phyloP scores from a whole-genome alignment of 1,140 invertebrate species.

The Psilanteris sp. region DNA sequence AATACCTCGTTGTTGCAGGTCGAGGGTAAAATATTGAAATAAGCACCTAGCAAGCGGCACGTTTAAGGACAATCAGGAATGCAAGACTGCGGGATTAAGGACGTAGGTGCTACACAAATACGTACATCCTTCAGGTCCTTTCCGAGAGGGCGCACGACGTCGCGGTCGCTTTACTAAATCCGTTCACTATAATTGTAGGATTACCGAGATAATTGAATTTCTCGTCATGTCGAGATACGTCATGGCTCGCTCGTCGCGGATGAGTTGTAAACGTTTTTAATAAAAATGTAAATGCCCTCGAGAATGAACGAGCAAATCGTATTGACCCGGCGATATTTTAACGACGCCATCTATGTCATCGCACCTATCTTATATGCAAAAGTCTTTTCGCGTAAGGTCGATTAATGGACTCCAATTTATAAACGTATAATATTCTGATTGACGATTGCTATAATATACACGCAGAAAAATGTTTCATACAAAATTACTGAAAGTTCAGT shows the following conservation, averaged over 20 bases:
- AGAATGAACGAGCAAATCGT: slow-evolving; percentile 53
- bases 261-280: slow-evolving; percentile 71
- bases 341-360: slow-evolving; percentile 28
- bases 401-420: too few relatives aligned
- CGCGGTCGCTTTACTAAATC: slow-evolving; percentile 65
- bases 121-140: slow-evolving; percentile 54
- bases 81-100: slow-evolving; percentile 50
- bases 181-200: slow-evolving; percentile 68
- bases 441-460: too few relatives aligned
- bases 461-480: too few relatives aligned
- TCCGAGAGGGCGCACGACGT: slow-evolving; percentile 36
- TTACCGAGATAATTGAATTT: slow-evolving; percentile 72
- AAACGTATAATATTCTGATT: too few relatives aligned
- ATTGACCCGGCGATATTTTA: slow-evolving; percentile 39
- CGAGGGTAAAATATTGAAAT: slow-evolving; percentile 27
- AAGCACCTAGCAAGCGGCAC: slow-evolving; percentile 19
- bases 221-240: slow-evolving; percentile 63
- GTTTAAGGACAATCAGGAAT: slow-evolving; percentile 45
- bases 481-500: too few relatives aligned
- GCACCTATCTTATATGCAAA: neutral
- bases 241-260: slow-evolving; percentile 40
- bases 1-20: slow-evolving; percentile 4
- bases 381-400: too few relatives aligned
- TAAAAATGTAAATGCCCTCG: slow-evolving; percentile 69
- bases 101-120: slow-evolving; percentile 53